Percentiles rank a stretch among this genome's conserved stretches.
Evolutionary conservation across 2,888 invertebrate species (phyloP).

Genomic region (Ennomos quercinarius): DNA sequence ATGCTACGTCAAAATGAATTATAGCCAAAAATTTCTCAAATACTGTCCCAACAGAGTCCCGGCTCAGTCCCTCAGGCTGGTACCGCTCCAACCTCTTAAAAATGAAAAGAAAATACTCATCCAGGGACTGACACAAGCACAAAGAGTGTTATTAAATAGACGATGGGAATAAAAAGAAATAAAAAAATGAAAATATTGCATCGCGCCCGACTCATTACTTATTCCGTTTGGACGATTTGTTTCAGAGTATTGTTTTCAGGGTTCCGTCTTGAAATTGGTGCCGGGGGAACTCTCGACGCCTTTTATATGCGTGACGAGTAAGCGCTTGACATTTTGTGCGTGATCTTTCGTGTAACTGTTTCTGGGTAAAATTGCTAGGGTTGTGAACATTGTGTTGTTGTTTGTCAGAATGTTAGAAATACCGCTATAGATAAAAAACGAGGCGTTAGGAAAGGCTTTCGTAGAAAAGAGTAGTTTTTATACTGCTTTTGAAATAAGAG

Average conservation of each 20-base stretch:
- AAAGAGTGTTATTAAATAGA: slow-evolving; percentile 66
- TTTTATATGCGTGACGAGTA: slow-evolving; percentile 2
- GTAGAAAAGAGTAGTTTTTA: no score
- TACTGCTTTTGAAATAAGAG: no score
- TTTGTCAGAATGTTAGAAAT: no score
- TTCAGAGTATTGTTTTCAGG: slow-evolving; percentile 45
- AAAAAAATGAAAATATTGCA: slow-evolving; percentile 63
- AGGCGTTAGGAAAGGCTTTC: no score
- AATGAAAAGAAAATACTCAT: slow-evolving; percentile 44
- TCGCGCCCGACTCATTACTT: slow-evolving; percentile 64
- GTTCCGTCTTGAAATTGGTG: slow-evolving; percentile 22
- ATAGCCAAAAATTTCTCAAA: no score
- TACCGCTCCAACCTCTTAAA: slow-evolving; percentile 14
- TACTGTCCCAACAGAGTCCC: background rate
- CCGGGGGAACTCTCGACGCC: slow-evolving; percentile 17
- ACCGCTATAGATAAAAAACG: no score
- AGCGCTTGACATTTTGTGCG: slow-evolving; percentile 2
- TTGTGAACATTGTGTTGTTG: background rate
- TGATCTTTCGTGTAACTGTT: slow-evolving; percentile 1
- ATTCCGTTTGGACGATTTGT: slow-evolving; percentile 75
- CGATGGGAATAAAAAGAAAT: slow-evolving; percentile 49
- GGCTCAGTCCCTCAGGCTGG: background rate
- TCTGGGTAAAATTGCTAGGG: background rate
- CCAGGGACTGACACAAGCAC: slow-evolving; percentile 39
- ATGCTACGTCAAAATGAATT: no score